A percentile compares a stretch with the other conserved stretches of the same genome.
These are phyloP conservation scores for Drosophila formosana DNA, from an alignment of 2,888 invertebrate genomes.

Conservation along the genomic window DNA sequence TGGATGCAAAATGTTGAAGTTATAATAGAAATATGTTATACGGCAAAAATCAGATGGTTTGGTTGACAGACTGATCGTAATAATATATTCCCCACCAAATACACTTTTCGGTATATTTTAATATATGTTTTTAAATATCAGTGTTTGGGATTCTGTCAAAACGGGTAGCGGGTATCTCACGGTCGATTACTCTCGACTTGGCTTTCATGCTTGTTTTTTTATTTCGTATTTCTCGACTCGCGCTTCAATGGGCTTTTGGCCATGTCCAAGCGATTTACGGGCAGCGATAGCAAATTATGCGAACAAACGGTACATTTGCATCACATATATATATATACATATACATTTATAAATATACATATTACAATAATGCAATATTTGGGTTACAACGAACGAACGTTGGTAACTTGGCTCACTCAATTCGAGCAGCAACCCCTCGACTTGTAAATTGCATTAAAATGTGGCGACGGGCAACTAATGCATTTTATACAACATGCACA, in stretches of 20 bases:
- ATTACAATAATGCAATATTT: conserved; percentile 65
- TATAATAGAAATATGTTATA: no score
- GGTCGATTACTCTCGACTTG: no score
- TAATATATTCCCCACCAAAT: no score
- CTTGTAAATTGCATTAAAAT: conserved; percentile 72
- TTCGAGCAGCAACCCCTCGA: conserved; percentile 39
- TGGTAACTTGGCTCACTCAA: conserved; percentile 54
- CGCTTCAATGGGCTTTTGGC: conserved; percentile 73
- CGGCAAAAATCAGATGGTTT: no score
- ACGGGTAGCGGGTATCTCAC: no score
- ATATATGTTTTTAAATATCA: no score
- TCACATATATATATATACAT: conserved; percentile 26
- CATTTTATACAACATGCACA: conserved; percentile 54
- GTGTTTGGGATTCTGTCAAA: no score
- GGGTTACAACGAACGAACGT: conserved; percentile 65
- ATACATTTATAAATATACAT: no score
- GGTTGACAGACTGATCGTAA: no score
- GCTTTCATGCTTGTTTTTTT: not conserved
- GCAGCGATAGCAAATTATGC: conserved; percentile 77
- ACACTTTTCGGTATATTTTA: no score
- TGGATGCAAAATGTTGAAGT: no score
- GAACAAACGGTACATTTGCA: conserved; percentile 78
- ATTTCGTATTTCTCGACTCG: conserved; percentile 25
- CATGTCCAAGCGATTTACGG: conserved; percentile 70
- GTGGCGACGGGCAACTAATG: conserved; percentile 77